Base-by-base conservation (phyloP, 2,113 vertebrate species). In the Gadus macrocephalus region DNA sequence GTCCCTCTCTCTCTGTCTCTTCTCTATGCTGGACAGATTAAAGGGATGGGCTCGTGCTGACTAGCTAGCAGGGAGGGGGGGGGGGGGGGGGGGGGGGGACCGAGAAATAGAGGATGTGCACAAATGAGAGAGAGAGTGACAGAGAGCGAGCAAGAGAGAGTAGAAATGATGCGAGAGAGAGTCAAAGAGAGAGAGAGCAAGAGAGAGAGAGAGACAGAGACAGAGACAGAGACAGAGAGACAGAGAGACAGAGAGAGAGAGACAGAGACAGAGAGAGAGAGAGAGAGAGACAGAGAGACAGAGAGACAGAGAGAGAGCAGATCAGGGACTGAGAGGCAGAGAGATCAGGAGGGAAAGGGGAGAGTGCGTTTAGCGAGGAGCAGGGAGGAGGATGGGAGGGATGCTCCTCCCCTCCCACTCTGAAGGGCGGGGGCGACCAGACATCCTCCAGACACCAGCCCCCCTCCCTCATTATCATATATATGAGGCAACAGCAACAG, bases 11-110 rank as follows among this genome's bases (percentile, higher is more conserved):
- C 31, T 35, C 6, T 35, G 6, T 35, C 4, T 7, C 31, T 35
- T 35, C 31, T 35, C 6, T 7, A 35, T 35, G 31, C 31, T 49
- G 22, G 80, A 65, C 79, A 90, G 87, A 92, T 91, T 90, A 92
- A 79, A 72, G 77, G 85, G 86, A 87, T 73, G 17, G 71, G 81
- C 27, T 61, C 42, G 69, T 82, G 83, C 79, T 60, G 81, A 81
- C 82, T 85, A 80, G 85, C 74, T 75, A 80, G 69, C 82, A 70
- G 61, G 19, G 6, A 1, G 19, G 58, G 17, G 20, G 20, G 20
- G 20, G 20, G 20, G 20, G 20, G 20, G 20, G 20, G 20, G 20
- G 20, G 20, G 20, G 20, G 20, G 20, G 20, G 20, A 20, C 20
- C 20, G 20, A 20, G 20, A 20, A 1, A 20, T 20, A 20, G 20